A percentile compares a stretch with the other conserved stretches of the same genome.
phyloP scores from a whole-genome alignment of 92 coral and sea anemone species.

The Paramuricea clavata region DNA sequence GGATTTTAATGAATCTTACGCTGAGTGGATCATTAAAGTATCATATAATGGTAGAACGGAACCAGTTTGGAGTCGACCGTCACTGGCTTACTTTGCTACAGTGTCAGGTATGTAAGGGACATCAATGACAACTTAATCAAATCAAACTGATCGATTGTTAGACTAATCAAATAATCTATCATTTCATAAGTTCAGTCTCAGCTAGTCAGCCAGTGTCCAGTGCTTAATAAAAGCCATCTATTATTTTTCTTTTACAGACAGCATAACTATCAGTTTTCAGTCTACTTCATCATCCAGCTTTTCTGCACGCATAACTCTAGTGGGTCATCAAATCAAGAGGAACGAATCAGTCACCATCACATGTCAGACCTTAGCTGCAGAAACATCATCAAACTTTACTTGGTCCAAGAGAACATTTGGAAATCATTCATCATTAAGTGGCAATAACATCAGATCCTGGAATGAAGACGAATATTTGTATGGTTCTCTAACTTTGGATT shows the following conservation, averaged over 20 bases:
- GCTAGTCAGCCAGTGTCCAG: not conserved
- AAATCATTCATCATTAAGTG: not conserved
- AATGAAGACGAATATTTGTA: constrained; percentile 9
- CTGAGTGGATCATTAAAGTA: constrained; percentile 1
- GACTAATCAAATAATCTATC: no score
- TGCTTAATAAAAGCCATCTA: not conserved
- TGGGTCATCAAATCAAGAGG: constrained; percentile 16
- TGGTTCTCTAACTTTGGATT: not conserved
- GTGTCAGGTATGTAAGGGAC: not conserved
- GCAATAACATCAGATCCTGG: not conserved
- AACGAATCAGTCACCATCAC: constrained; percentile 13
- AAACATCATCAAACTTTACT: not conserved
- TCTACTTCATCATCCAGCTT: not conserved
- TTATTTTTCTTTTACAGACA: not conserved
- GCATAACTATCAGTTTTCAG: not conserved
- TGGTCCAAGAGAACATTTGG: constrained; percentile 3
- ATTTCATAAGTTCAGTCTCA: no score
- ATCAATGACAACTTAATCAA: not conserved
- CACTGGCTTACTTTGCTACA: not conserved
- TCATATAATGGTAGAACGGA: constrained; percentile 4
- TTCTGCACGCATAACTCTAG: not conserved
- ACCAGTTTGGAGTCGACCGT: constrained; percentile 19
- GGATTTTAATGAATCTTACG: not conserved
- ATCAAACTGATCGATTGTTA: not conserved
- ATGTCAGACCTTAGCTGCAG: not conserved